Percentiles rank a stretch among this genome's conserved stretches.
Evolutionary conservation across 2,888 invertebrate species (phyloP).

Genomic region (Cephus spinipes): DNA sequence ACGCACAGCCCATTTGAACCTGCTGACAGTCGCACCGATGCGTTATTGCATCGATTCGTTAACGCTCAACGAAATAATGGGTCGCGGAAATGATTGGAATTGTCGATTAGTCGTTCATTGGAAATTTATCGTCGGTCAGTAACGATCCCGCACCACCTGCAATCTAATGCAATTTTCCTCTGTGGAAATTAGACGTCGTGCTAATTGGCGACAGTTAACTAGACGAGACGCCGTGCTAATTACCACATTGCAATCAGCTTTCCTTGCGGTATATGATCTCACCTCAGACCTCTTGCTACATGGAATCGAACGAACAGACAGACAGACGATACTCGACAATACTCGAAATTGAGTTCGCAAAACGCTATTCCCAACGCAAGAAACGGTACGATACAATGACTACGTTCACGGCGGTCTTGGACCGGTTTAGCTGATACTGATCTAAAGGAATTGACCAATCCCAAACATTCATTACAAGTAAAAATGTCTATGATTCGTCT

Average conservation of each 20-base stretch:
- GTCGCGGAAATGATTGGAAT: conserved; percentile 39
- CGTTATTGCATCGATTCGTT: conserved; percentile 25
- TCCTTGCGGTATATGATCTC: not conserved
- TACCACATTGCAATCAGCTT: conserved; percentile 4
- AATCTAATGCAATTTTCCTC: not conserved
- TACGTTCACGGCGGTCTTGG: too few relatives aligned
- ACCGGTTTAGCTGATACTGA: too few relatives aligned
- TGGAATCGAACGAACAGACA: not conserved
- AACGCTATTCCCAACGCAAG: too few relatives aligned
- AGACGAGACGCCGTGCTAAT: conserved; percentile 11
- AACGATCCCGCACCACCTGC: not conserved
- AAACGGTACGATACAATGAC: too few relatives aligned
- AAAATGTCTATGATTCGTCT: too few relatives aligned
- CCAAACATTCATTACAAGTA: too few relatives aligned
- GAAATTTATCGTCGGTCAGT: not conserved
- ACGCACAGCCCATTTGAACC: not conserved
- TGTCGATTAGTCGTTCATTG: conserved; percentile 38
- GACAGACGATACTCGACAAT: not conserved
- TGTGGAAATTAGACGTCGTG: conserved; percentile 4
- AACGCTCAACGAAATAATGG: conserved; percentile 28
- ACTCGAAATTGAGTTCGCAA: too few relatives aligned
- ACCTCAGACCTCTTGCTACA: not conserved
- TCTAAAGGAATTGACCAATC: too few relatives aligned
- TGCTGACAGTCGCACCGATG: not conserved
- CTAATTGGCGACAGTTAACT: conserved; percentile 12